Evolutionary conservation across 2,113 vertebrate genomes (phyloP), one percentile per base, ranked within the genome.

Genomic region (Ornithorhynchus anatinus): DNA sequence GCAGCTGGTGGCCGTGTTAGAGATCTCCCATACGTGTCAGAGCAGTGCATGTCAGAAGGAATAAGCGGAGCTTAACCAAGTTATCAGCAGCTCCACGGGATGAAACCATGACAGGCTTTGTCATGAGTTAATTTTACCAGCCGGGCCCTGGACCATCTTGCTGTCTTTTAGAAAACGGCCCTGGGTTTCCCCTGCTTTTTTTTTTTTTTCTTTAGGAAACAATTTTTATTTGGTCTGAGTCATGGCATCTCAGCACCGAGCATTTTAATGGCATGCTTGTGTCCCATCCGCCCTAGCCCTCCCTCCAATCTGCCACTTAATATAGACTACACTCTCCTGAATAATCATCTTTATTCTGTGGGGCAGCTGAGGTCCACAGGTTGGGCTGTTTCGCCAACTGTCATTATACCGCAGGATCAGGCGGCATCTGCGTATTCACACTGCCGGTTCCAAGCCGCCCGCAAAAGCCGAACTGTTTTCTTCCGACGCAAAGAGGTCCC

Each of bases 11-110:
- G 84, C 85, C 85, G 59, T 10, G 2, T 80, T 59, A 80, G 73
- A 19, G 61, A 79, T 86, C 79, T 76, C 71, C 50, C 68, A 61
- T 35, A 4, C 65, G 19, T 77, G 85, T 84, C 77, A 76, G 16
- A 0, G 72, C 25, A 44, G 69, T 84, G 81, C 82, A 58, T 60
- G 91, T 93, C 89, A 91, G 85, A 92, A 85, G 91, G 92, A 95
- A 93, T 92, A 89, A 94, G 86, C 86, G 5, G 80, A 93, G 94
- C 91, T 96, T 94, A 93, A 88, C 74, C 70, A 89, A 79, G 88
- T 86, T 77, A 73, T 82, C 79, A 73, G 69, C 64, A 38, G 75
- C 88, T 85, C 86, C 75, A 62, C 53, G 61, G 29, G 71, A 90
- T 89, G 88, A 91, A 88, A 87, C 64, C 8, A 66, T 91, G 93